phyloP scores from a whole-genome alignment of 1,140 invertebrate genomes.

The Trinorchestia longiramus region DNA sequence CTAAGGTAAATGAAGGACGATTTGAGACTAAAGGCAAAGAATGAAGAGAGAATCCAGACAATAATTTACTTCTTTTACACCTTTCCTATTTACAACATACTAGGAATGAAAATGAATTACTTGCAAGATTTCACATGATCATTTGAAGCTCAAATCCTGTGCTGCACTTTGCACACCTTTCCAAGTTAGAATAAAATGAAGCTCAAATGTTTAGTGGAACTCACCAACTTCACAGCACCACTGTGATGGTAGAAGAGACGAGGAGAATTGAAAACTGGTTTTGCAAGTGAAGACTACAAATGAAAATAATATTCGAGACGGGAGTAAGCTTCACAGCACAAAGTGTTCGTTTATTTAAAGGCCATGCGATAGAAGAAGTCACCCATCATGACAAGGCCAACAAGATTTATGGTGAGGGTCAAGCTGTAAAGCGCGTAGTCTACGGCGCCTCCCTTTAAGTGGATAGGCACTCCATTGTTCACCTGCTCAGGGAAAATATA shows the following conservation, averaged over 20 bases:
- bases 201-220: neutral
- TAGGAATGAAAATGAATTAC: neutral
- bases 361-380: conserved; percentile 29
- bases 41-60: neutral
- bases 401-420: neutral
- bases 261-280: neutral
- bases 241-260: neutral
- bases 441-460: neutral
- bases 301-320: neutral
- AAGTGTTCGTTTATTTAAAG: neutral
- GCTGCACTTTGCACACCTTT: neutral
- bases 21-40: neutral
- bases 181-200: neutral
- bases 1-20: neutral
- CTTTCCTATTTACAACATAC: neutral
- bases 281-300: neutral
- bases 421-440: neutral
- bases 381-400: neutral
- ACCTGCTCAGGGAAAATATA: neutral
- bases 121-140: neutral
- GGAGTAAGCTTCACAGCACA: neutral
- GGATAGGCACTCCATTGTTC: conserved; percentile 11
- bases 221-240: neutral
- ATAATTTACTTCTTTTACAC: neutral
- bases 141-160: neutral